These are phyloP conservation scores for Oreochromis tanganicae DNA, from an alignment of 2,113 vertebrate genomes.

Conservation along the genomic window DNA sequence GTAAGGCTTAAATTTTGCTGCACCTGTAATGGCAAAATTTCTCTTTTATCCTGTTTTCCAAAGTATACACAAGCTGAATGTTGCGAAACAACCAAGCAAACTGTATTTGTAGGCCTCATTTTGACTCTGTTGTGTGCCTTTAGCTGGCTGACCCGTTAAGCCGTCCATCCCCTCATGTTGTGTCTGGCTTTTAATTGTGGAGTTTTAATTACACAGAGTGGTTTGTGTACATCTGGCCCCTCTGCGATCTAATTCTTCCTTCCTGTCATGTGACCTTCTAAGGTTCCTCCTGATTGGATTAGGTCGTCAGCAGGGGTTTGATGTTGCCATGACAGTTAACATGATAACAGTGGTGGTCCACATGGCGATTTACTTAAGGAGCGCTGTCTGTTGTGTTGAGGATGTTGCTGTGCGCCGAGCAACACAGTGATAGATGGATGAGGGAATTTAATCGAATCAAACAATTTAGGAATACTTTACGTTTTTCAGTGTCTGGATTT, in stretches of 20 bases:
- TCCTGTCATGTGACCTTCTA: constrained; percentile 72
- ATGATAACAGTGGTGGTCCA: constrained; percentile 53
- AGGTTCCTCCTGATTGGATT: constrained; percentile 77
- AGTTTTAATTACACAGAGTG: constrained; percentile 66
- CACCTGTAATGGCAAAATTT: neutral
- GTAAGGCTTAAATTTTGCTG: neutral
- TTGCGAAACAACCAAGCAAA: neutral
- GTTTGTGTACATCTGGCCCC: constrained; percentile 71
- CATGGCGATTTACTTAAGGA: constrained; percentile 24
- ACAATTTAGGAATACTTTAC: neutral
- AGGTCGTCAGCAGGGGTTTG: constrained; percentile 75
- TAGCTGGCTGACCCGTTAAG: neutral
- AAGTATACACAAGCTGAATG: neutral
- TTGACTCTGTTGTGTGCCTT: neutral
- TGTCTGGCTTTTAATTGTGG: constrained; percentile 60
- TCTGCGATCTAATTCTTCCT: constrained; percentile 68
- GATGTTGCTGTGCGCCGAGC: neutral
- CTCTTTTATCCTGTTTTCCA: neutral
- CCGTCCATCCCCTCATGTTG: constrained; percentile 4
- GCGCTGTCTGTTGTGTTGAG: neutral
- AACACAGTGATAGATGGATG: neutral
- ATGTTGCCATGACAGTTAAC: constrained; percentile 76
- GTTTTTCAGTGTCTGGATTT: neutral
- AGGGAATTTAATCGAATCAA: neutral
- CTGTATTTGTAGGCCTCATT: neutral